Conservation (phyloP, 2,797 vertebrate genomes). For the Sardinella longiceps region DNA sequence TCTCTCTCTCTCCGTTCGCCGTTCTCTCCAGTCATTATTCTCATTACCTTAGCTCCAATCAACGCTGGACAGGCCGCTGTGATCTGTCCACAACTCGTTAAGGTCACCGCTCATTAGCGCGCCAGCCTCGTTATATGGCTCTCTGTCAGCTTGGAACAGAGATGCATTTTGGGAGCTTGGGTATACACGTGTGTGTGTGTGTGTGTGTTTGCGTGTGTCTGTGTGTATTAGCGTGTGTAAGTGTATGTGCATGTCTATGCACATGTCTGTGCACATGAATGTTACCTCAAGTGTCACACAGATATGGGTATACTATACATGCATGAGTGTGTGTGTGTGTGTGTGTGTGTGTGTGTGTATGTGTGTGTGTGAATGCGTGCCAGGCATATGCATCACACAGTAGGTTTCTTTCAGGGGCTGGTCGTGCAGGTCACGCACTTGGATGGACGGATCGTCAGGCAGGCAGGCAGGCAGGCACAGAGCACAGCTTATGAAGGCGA, state of each 20-base stretch:
- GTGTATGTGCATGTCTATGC: slow-evolving; percentile 22
- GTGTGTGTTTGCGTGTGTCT: slow-evolving; percentile 27
- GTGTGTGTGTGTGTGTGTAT: neutral
- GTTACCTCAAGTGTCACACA: neutral
- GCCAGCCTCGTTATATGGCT: slow-evolving; percentile 55
- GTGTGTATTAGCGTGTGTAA: slow-evolving; percentile 33
- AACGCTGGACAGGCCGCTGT: slow-evolving; percentile 74
- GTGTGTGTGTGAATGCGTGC: neutral
- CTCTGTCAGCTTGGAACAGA: slow-evolving; percentile 41
- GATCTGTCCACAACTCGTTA: slow-evolving; percentile 80
- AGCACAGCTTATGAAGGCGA: neutral
- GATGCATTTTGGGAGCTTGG: slow-evolving; percentile 1
- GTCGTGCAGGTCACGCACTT: neutral
- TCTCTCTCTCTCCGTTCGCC: slow-evolving; percentile 35
- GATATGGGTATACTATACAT: too few relatives aligned
- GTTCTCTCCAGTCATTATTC: slow-evolving; percentile 74
- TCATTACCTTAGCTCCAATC: slow-evolving; percentile 81
- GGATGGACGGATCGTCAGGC: neutral
- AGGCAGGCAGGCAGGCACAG: neutral
- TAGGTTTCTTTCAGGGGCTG: neutral
- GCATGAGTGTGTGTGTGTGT: neutral
- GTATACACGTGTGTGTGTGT: slow-evolving; percentile 14
- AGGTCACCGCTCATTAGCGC: slow-evolving; percentile 71
- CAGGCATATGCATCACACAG: neutral
- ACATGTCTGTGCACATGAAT: slow-evolving; percentile 25